These are phyloP conservation scores for Drosophila truncata DNA, from an alignment of 1,140 invertebrate genomes.

Conservation along the genomic window DNA sequence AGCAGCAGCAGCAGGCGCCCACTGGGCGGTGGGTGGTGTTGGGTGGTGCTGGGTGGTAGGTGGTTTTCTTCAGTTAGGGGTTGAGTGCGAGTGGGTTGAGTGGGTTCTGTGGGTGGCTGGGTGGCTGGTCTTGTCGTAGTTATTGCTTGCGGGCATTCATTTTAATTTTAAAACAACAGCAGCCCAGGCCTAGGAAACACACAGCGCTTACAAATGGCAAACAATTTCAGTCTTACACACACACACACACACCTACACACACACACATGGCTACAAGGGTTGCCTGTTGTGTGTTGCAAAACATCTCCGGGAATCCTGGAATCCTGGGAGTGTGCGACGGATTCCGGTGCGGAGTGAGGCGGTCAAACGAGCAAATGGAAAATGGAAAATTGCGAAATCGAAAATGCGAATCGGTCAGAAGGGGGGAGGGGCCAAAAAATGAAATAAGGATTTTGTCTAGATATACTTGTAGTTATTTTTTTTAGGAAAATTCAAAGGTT, in stretches of 20 bases:
- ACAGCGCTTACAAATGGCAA: constrained; percentile 82
- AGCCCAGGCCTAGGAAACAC: constrained; percentile 73
- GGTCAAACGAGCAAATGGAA: constrained; percentile 54
- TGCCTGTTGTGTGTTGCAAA: constrained; percentile 58
- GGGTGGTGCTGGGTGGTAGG: background rate
- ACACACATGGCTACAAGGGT: constrained; percentile 61
- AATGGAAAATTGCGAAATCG: constrained; percentile 13
- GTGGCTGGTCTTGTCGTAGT: constrained; percentile 73
- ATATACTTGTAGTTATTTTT: background rate
- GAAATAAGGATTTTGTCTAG: background rate
- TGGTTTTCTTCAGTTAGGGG: constrained; percentile 4
- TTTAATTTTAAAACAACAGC: constrained; percentile 84
- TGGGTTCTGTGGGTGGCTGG: constrained; percentile 12
- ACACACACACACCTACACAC: background rate
- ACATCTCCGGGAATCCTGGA: constrained; percentile 35
- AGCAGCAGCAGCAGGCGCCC: constrained; percentile 67
- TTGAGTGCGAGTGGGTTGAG: constrained; percentile 26
- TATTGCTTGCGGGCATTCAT: constrained; percentile 84
- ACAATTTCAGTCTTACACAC: constrained; percentile 68
- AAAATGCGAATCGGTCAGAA: constrained; percentile 6
- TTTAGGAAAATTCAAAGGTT: background rate
- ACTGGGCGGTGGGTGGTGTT: constrained; percentile 16
- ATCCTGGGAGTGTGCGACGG: background rate
- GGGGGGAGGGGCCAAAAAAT: background rate
- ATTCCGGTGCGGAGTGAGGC: constrained; percentile 26